Base-by-base conservation (phyloP, 2,888 invertebrate genomes). In the Dinocampus coccinellae region DNA sequence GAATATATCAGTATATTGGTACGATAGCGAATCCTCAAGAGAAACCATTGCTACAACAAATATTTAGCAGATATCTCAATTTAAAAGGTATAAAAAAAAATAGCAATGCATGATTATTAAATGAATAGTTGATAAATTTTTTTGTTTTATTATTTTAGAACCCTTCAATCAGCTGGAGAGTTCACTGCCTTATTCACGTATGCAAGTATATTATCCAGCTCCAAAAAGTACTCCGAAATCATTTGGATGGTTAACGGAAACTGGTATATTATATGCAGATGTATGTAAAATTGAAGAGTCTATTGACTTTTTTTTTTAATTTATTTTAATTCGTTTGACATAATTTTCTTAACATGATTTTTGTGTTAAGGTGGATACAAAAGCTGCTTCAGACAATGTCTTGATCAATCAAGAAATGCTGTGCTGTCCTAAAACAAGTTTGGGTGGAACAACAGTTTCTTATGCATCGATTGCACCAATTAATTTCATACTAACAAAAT, bases 1-100 rank as follows among this genome's bases (percentile, higher is more conserved):
- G 95, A 69, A 88, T 98, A 58, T 97, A 97, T 88, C 95, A 96
- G 87, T 98, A 97, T 83, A 91, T 94, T 74, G 97, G 97, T 1
- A 84, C 85, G 55, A 91, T 92, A 65, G 90, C 93, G 0, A 92
- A 92, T 73, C 88, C 90, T 0, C 94, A 96, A 13, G 96, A 96
- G 67, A 94, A 94, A 75, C 94, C 95, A 0, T 90, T 95, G 73
- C 90, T 96, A 9, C 92, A 93, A 79, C 92, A 93, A 55, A 91
- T 97, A 60, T 97, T 97, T 85, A 93, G 92, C 80, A 89, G 91
- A 79, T 95, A 95, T 85, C 87, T 94, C 29, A 93, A 93, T 36
- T 90, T 91, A 53, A 91, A 93, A 69, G 95, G 95, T 89, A 83
- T 63, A 16, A 39, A 33, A 62, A 13, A 42, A 34, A 33, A 53